A percentile compares a stretch with the other conserved stretches of the same genome.
phyloP scores from a whole-genome alignment of 53 echinoderm and acorn worm species.

The Apostichopus leukothele region DNA sequence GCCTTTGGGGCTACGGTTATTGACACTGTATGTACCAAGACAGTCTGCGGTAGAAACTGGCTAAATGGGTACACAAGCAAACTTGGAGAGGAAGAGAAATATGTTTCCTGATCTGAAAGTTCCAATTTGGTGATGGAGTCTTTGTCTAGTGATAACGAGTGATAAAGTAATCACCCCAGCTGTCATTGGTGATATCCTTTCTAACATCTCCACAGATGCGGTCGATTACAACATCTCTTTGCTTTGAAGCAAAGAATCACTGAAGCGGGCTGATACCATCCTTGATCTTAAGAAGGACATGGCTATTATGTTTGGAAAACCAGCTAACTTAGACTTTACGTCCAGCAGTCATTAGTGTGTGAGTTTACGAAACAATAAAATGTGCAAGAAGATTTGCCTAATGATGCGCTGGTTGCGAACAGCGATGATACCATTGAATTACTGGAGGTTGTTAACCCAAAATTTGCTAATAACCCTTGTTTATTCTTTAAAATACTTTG shows the following conservation, averaged over 20 bases:
- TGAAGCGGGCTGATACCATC: constrained; percentile 39
- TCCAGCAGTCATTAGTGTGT: constrained; percentile 32
- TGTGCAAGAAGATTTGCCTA: too few relatives aligned
- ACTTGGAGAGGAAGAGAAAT: not conserved
- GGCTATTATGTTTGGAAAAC: constrained; percentile 22
- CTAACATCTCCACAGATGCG: constrained; percentile 34
- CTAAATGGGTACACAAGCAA: not conserved
- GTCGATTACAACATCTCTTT: constrained; percentile 53
- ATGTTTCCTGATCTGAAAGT: too few relatives aligned
- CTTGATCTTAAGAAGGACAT: constrained; percentile 44
- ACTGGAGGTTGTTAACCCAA: too few relatives aligned
- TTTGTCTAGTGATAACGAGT: too few relatives aligned
- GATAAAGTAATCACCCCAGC: too few relatives aligned
- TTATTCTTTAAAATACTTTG: too few relatives aligned
- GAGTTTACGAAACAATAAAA: not conserved
- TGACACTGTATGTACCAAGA: constrained; percentile 47
- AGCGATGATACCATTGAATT: too few relatives aligned
- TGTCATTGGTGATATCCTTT: not conserved
- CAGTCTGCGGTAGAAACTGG: constrained; percentile 28
- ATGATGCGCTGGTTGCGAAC: too few relatives aligned
- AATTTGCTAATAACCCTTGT: too few relatives aligned
- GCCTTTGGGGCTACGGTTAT: constrained; percentile 12
- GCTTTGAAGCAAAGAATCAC: constrained; percentile 47
- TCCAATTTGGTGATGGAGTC: not conserved
- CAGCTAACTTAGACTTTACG: constrained; percentile 3